Evolutionary conservation across 1,140 invertebrate species (phyloP), one percentile per base, ranked within the genome.

Genomic region (Hestina assimilis): DNA sequence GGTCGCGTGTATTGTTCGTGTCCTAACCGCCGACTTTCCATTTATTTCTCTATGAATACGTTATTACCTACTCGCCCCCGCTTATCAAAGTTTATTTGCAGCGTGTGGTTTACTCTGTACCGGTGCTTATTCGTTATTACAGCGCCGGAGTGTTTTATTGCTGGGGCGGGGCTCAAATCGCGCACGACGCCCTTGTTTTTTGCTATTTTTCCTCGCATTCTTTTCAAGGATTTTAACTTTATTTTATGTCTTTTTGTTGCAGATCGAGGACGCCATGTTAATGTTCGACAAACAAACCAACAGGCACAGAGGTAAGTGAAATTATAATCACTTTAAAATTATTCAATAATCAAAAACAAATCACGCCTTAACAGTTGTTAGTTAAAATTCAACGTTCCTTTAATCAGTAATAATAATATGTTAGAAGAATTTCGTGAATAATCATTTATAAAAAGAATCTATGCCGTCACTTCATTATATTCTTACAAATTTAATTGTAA

Each of bases 251-350:
- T 74, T 87, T 79, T 90, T 89, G 87, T 96, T 97, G 52, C 94
- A 99, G 98, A 99, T 99, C 88, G 98, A 99, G 91, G 98, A 99
- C 89, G 98, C 97, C 62, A 99, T 99, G 98, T 93, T 99, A 79
- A 99, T 99, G 98, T 99, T 99, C 90, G 98, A 99, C 91, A 99
- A 99, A 93, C 97, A 98, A 89, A 99, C 98, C 75, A 99, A 99
- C 92, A 95, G 98, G 91, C 98, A 99, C 92, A 96, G 98, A 97
- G 98, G 98, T 99, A 92, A 96, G 96, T 92, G 55, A 38, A 20
- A 38, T 17, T 38, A 3, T 19, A 9, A 19, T 38, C 9, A 38
- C n/a, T n/a, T 38, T 54, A 4, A 54, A 35, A 14, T 40, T 46
- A 56, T 28, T 55, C 23, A 35, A 14, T 19, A 40, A 19, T 28